Base-by-base conservation (phyloP, 2,888 invertebrate genomes). In the Parnassius mnemosyne region DNA sequence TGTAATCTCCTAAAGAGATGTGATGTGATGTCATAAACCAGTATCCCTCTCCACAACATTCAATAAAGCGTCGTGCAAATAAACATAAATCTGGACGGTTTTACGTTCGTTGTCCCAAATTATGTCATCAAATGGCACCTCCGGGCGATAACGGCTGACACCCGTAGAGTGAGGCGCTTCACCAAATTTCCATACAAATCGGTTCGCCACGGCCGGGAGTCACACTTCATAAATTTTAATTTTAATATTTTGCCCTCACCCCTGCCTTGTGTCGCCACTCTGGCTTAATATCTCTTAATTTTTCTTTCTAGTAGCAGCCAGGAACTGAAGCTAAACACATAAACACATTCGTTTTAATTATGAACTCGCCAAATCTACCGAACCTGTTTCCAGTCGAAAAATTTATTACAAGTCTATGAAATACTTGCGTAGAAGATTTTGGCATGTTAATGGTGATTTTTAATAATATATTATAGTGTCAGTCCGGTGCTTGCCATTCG, bases 131-230 rank as follows among this genome's bases (percentile, higher is more conserved):
- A 89, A 86, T 75, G 82, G 77, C 80, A 85, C 84, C 84, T 85
- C 78, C 76, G 78, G 78, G 73, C 71, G 69, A 78, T 79, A 75
- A 71, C 77, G 71, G 70, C 66, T 71, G 71, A 68, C 80, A 77
- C 76, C 78, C 79, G 78, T 74, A 73, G 77, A 81, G 75, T 77
- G 84, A 83, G 78, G 83, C 81, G 78, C 81, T 79, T 76, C 72
- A 75, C 76, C 78, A 79, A 78, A 90, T 89, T 89, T 89, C 87
- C 90, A 90, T 91, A 88, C 87, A 89, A 91, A 91, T 89, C 88
- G 85, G 69, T 89, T 87, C 77, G 85, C 81, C 80, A 83, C 87
- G 49, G 86, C 68, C 69, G 69, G 69, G 69, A 76, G 84, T 85
- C 83, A 83, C 87, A 87, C 82, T 83, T 86, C 87, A 86, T 91